Conservation (phyloP, 1,140 invertebrate genomes). For the Melanaphis sacchari region DNA sequence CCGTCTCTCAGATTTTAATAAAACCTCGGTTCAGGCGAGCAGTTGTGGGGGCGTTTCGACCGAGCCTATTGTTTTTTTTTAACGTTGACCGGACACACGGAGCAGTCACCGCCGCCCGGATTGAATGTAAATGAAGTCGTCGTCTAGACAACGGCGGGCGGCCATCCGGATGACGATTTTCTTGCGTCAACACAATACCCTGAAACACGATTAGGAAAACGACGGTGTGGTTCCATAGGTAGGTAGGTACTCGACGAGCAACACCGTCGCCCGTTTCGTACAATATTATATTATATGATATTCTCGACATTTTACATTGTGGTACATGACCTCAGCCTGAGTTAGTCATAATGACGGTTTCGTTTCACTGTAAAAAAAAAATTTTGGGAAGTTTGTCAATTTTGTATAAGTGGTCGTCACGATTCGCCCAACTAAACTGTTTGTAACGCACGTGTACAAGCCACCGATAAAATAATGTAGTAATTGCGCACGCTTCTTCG, state of each 20-base stretch:
- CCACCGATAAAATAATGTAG: not conserved
- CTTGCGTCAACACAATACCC: not conserved
- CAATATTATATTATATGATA: not conserved
- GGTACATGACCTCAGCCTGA: not conserved
- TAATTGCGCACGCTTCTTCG: not conserved
- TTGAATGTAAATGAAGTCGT: constrained; percentile 49
- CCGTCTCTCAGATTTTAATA: not conserved
- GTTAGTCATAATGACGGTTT: too few relatives aligned
- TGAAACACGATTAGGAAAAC: not conserved
- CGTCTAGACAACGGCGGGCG: constrained; percentile 30
- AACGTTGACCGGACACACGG: not conserved
- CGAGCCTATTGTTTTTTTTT: not conserved
- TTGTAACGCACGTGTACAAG: not conserved
- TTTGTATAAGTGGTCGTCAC: not conserved
- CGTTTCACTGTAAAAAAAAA: too few relatives aligned
- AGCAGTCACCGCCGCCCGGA: not conserved
- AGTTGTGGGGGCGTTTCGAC: not conserved
- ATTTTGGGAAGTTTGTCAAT: not conserved
- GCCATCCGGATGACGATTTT: not conserved
- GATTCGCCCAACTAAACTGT: not conserved
- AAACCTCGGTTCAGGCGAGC: not conserved
- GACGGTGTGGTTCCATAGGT: not conserved
- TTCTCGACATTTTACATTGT: too few relatives aligned
- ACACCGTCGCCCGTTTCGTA: not conserved
- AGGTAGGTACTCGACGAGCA: not conserved